A percentile compares a stretch with the other conserved stretches of the same genome.
Conservation (phyloP, 2,797 vertebrate species). For the Liparis tanakae region DNA sequence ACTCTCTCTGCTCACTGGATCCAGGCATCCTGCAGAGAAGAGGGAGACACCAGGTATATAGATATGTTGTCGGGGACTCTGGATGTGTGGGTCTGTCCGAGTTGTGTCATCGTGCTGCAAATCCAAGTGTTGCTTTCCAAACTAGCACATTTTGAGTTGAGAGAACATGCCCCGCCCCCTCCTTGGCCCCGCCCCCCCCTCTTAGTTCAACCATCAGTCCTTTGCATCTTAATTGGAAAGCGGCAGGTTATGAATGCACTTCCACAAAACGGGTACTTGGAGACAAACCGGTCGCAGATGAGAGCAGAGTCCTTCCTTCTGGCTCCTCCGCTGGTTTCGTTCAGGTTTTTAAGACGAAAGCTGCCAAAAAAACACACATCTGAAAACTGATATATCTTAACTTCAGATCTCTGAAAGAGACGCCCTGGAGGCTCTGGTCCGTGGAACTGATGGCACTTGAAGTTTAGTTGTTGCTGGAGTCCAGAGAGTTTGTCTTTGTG, state of each 20-base stretch:
- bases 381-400: constrained; percentile 23
- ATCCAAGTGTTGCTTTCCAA: constrained; percentile 42
- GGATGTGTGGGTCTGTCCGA: constrained; percentile 53
- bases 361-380: constrained; percentile 73
- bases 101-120: constrained; percentile 33
- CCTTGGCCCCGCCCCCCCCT: no score
- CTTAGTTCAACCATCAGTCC: constrained; percentile 57
- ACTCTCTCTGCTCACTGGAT: constrained; percentile 30
- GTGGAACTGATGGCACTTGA: constrained; percentile 83
- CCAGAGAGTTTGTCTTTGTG: constrained; percentile 62
- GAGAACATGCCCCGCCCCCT: background rate
- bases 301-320: constrained; percentile 61
- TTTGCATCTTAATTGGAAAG: constrained; percentile 81
- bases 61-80: constrained; percentile 51
- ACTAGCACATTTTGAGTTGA: constrained; percentile 41
- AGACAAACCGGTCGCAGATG: constrained; percentile 75
- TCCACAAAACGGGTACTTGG: constrained; percentile 86
- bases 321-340: constrained; percentile 64
- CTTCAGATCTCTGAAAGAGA: constrained; percentile 56
- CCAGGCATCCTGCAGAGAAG: constrained; percentile 63
- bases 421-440: constrained; percentile 30
- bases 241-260: constrained; percentile 82
- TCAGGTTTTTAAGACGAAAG: constrained; percentile 75
- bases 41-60: constrained; percentile 40
- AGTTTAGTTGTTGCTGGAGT: constrained; percentile 64